Conservation (phyloP, 2,113 vertebrate genomes). For the Austrofundulus limnaeus region DNA sequence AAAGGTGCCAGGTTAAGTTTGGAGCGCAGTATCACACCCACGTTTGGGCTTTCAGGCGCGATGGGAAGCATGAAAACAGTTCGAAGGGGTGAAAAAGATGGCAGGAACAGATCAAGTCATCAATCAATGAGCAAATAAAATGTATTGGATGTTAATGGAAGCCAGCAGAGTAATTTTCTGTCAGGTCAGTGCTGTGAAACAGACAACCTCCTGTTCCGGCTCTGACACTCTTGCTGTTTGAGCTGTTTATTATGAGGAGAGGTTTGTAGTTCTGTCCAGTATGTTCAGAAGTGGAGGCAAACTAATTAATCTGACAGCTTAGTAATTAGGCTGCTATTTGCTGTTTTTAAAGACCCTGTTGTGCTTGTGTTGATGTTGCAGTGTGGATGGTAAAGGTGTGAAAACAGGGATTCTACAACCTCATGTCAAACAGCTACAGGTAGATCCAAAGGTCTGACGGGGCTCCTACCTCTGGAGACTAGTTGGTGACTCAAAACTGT, state of each 20-base stretch:
- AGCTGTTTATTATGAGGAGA: not conserved
- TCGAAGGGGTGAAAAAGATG: not conserved
- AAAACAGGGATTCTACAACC: too few relatives aligned
- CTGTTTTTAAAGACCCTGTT: too few relatives aligned
- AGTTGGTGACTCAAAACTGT: too few relatives aligned
- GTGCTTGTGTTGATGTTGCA: too few relatives aligned
- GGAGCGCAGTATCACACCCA: constrained; percentile 34
- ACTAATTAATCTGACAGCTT: not conserved
- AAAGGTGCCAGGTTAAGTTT: constrained; percentile 51
- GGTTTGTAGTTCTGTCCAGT: not conserved
- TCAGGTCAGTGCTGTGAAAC: not conserved
- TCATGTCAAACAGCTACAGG: too few relatives aligned
- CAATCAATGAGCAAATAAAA: not conserved
- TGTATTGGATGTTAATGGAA: not conserved
- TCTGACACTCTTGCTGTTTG: not conserved
- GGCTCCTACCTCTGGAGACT: too few relatives aligned
- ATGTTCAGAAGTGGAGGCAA: not conserved
- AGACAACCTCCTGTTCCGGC: not conserved
- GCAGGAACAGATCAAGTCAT: too few relatives aligned
- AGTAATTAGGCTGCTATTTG: too few relatives aligned
- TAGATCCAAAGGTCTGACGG: too few relatives aligned
- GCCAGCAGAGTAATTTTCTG: too few relatives aligned
- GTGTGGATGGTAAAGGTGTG: too few relatives aligned
- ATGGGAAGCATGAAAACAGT: constrained; percentile 11
- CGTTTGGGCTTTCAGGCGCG: constrained; percentile 41